Evolutionary conservation across 2,888 invertebrate genomes (phyloP).

Genomic region (Steinernema carpocapsae): DNA sequence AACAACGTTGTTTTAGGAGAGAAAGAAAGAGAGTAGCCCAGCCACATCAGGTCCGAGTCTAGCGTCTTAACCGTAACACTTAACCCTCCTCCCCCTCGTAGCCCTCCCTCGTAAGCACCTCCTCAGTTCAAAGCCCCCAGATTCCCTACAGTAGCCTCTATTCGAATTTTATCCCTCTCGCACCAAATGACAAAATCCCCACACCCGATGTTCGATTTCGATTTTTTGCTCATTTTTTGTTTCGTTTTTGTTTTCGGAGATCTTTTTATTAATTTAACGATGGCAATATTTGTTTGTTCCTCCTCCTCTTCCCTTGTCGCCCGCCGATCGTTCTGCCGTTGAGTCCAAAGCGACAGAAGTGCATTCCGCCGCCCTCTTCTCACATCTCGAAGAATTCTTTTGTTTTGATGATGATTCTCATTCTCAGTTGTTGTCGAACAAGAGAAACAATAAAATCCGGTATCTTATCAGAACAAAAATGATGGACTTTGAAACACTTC

Average conservation of each 20-base stretch:
- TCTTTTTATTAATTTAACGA: neutral
- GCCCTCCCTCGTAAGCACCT: neutral
- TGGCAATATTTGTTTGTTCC: slow-evolving; percentile 21
- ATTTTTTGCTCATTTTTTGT: slow-evolving; percentile 28
- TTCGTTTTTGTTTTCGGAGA: slow-evolving; percentile 18
- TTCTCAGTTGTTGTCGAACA: slow-evolving; percentile 26
- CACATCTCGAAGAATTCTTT: slow-evolving; percentile 11
- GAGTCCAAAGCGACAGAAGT: slow-evolving; percentile 20
- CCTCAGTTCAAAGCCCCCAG: neutral
- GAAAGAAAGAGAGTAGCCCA: slow-evolving; percentile 5
- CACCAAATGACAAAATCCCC: slow-evolving; percentile 6
- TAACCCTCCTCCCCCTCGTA: neutral
- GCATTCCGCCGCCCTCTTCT: slow-evolving; percentile 19
- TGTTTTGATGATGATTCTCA: slow-evolving; percentile 26
- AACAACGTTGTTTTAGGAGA: slow-evolving; percentile 12
- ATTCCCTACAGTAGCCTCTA: too few relatives aligned
- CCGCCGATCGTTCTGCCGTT: slow-evolving; percentile 19
- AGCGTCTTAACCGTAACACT: slow-evolving; percentile 23
- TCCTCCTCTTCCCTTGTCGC: slow-evolving; percentile 12
- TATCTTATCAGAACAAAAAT: too few relatives aligned
- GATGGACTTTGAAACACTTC: too few relatives aligned
- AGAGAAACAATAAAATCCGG: slow-evolving; percentile 33
- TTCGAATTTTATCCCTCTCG: too few relatives aligned
- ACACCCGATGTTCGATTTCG: slow-evolving; percentile 28
- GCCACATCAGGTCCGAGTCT: slow-evolving; percentile 23